These are phyloP conservation scores for Molanna angustata DNA, from an alignment of 2,888 invertebrate genomes.

Conservation along the genomic window DNA sequence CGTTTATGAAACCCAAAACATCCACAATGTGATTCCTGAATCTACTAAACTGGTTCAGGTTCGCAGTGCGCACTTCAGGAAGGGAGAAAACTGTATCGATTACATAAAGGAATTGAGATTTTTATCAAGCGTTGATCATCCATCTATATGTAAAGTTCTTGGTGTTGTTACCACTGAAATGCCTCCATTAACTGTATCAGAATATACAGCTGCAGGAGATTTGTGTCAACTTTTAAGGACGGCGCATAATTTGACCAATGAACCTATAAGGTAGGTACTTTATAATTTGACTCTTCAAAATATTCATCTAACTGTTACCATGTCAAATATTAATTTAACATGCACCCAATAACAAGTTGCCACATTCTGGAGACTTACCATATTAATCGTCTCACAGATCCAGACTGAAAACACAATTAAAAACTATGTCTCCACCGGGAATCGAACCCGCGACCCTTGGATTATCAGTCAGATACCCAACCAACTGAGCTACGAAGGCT, in stretches of 20 bases:
- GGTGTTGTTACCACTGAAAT: constrained; percentile 58
- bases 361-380: too few species aligned
- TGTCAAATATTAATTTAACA: too few species aligned
- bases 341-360: too few species aligned
- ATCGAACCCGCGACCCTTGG: too few species aligned
- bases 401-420: too few species aligned
- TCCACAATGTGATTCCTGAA: constrained; percentile 48
- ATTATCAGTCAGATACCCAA: too few species aligned
- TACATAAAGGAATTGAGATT: constrained; percentile 64
- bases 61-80: constrained; percentile 48
- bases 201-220: constrained; percentile 74
- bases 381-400: too few species aligned
- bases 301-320: too few species aligned
- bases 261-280: constrained; percentile 19
- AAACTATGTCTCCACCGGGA: too few species aligned
- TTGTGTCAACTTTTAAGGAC: constrained; percentile 60
- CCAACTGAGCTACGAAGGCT: too few species aligned
- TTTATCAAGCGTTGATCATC: constrained; percentile 64
- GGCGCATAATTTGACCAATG: constrained; percentile 8
- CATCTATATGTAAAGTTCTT: constrained; percentile 63
- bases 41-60: constrained; percentile 54
- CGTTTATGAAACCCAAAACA: constrained; percentile 54
- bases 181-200: constrained; percentile 67
- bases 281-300: too few species aligned
- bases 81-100: constrained; percentile 44